Percentiles rank a stretch among this genome's conserved stretches.
Evolutionary conservation across 2,888 invertebrate species (phyloP).

Genomic region (Rhogogaster chlorosoma): DNA sequence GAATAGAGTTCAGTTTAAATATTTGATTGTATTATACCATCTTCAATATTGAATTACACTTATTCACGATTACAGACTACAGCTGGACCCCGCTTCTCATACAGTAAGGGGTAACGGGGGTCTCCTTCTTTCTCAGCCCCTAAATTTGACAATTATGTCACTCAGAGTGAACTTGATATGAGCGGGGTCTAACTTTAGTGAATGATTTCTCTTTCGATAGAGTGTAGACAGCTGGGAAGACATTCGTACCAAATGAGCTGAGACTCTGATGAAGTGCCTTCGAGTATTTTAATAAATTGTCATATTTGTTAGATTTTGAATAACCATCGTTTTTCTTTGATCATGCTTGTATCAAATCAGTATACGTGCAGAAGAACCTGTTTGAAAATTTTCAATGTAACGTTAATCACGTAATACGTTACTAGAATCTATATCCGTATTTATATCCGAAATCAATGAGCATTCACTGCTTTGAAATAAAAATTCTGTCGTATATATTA

Average conservation of each 20-base stretch:
- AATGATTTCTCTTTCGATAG: conserved; percentile 14
- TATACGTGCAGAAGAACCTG: background rate
- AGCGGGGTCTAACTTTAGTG: background rate
- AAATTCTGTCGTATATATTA: background rate
- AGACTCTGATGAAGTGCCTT: conserved; percentile 70
- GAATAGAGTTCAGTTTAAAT: background rate
- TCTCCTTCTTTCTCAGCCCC: too few species aligned
- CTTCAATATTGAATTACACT: background rate
- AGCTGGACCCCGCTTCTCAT: background rate
- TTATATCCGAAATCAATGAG: background rate
- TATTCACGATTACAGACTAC: background rate
- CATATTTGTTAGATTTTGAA: background rate
- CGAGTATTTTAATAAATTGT: conserved; percentile 68
- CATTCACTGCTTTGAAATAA: background rate
- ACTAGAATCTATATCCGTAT: background rate
- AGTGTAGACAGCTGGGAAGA: conserved; percentile 7
- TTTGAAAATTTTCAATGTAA: background rate
- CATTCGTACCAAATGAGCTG: conserved; percentile 45
- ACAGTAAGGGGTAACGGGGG: background rate
- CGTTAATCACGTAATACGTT: background rate
- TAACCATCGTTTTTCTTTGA: background rate
- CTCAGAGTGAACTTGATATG: background rate
- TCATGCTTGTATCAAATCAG: conserved; percentile 39
- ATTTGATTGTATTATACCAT: background rate
- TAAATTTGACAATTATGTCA: background rate